Evolutionary conservation across 2,797 vertebrate genomes (phyloP).

Genomic region (Perodicticus potto): DNA sequence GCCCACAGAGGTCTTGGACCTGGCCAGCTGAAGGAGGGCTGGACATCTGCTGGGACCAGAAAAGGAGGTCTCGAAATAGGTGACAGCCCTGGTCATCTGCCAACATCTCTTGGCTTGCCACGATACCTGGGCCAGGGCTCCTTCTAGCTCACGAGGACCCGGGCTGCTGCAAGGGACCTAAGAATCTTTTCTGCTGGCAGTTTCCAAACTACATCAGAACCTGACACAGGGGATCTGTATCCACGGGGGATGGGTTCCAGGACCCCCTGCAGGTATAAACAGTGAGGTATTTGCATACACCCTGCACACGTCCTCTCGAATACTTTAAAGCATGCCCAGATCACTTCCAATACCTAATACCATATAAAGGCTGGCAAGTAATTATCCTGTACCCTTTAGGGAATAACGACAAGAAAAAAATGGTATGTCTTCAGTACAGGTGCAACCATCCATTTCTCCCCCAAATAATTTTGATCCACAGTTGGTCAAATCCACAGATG

Average conservation of each 20-base stretch:
- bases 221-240: neutral
- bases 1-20: neutral
- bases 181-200: too few relatives aligned
- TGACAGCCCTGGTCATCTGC: fast-evolving
- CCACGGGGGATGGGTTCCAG: neutral
- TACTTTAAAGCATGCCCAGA: neutral
- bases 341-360: neutral
- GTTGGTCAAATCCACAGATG: neutral
- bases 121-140: fast-evolving
- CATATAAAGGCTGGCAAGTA: too few relatives aligned
- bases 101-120: fast-evolving
- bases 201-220: neutral
- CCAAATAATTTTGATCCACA: neutral
- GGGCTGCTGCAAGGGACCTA: fast-evolving
- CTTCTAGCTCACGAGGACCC: neutral
- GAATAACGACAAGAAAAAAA: neutral
- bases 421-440: neutral
- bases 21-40: fast-evolving
- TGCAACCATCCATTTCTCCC: neutral
- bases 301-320: neutral
- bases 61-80: neutral
- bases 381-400: neutral
- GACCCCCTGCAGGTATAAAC: neutral
- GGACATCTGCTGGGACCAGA: too few relatives aligned
- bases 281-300: too few relatives aligned